Conservation (phyloP, 2,797 vertebrate genomes). For the Miopithecus talapoin region DNA sequence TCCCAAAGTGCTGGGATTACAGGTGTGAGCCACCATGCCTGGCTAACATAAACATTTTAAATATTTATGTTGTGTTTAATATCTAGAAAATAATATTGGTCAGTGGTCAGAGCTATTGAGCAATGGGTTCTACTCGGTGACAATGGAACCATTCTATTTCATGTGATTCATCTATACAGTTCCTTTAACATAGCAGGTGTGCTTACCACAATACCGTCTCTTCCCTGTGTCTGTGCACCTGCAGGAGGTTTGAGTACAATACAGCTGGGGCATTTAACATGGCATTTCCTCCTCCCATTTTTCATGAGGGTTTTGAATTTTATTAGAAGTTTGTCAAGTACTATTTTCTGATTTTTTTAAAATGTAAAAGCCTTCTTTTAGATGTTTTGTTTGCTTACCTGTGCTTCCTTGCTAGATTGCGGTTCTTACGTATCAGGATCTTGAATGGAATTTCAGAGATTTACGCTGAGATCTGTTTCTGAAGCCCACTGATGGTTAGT, state of each 20-base stretch:
- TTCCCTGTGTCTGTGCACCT: not conserved
- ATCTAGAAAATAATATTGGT: not conserved
- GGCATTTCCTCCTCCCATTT: not conserved
- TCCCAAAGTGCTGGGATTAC: too few relatives aligned
- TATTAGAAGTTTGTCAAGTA: not conserved
- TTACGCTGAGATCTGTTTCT: slow-evolving; percentile 1
- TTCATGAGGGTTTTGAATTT: not conserved
- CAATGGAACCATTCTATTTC: not conserved
- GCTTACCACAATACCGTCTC: not conserved
- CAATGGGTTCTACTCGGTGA: not conserved
- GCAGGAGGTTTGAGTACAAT: not conserved
- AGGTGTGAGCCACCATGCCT: too few relatives aligned
- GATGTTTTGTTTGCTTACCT: not conserved
- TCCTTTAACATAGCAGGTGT: not conserved
- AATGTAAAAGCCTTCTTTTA: not conserved
- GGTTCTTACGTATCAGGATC: not conserved
- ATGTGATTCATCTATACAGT: not conserved
- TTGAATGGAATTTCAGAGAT: not conserved
- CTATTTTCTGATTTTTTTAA: not conserved
- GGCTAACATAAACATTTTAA: too few relatives aligned
- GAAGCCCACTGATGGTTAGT: not conserved
- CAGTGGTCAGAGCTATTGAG: not conserved
- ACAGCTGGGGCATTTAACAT: not conserved
- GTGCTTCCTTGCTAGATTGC: not conserved
- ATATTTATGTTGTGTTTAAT: not conserved